Conservation (phyloP, 2,888 invertebrate genomes). For the Galerucella nymphaeae region DNA sequence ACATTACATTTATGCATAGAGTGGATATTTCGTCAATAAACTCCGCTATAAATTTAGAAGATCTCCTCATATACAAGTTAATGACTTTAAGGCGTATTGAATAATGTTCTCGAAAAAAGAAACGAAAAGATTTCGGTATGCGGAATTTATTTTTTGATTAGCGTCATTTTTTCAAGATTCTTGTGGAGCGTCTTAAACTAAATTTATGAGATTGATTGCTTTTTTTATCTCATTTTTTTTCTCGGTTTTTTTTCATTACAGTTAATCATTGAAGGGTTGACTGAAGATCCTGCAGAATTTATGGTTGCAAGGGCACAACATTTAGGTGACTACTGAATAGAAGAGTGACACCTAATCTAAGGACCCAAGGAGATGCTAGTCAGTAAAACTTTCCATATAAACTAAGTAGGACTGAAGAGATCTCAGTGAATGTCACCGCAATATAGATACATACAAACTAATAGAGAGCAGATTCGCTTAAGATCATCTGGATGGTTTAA, state of each 20-base stretch:
- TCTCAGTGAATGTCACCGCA: no score
- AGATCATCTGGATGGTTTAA: no score
- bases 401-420: no score
- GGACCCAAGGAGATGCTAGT: no score
- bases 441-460: no score
- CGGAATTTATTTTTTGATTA: conserved; percentile 14
- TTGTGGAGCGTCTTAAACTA: neutral
- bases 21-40: conserved; percentile 32
- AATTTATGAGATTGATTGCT: neutral
- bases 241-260: neutral
- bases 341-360: no score
- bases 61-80: conserved; percentile 21
- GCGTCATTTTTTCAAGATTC: conserved; percentile 7
- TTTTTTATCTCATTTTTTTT: neutral
- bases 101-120: conserved; percentile 18
- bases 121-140: conserved; percentile 11
- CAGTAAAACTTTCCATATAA: no score
- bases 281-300: no score
- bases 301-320: no score
- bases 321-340: no score
- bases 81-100: conserved; percentile 28
- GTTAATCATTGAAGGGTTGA: no score
- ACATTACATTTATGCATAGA: conserved; percentile 32
- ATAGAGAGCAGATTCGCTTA: no score
- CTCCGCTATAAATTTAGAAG: conserved; percentile 26